Base-by-base conservation (phyloP, 23 tunicate genomes). In the Botrylloides violaceus region DNA sequence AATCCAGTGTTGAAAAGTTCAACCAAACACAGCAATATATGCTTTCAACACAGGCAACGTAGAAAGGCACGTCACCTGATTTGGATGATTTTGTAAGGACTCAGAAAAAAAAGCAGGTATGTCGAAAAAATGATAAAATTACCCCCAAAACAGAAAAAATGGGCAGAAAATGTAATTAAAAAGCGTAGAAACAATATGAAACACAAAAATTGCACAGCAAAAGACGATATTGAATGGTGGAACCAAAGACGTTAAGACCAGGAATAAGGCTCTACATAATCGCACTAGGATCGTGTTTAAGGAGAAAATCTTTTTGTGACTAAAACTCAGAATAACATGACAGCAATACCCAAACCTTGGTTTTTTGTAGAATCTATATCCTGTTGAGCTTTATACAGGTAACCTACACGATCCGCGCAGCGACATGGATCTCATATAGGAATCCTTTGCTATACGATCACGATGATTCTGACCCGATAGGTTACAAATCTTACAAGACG, bases 151-250 rank as follows among this genome's bases (percentile, higher is more conserved):
- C 29, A 60, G 27, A 60, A 60, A 60, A 23, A 24, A 60, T 24
- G 29, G 29, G 29, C 65, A 60, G 29, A 1, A 60, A 60, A 7
- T 9, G 9, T 15, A 9, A 15, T 15, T 18, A n/a, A 23, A 60
- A 68, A 68, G 37, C 25, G 58, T 36, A 37, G 56, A 29, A 65
- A 65, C 71, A 65, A 65, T 65, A 65, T 65, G 71, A 68, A 68
- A 68, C 58, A 37, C 74, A 43, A 68, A 43, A 68, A 68, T 68
- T 68, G 74, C 74, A 68, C 74, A 63, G 70, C 70, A 4, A 43
- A 43, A 43, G 12, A 43, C 53, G 53, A 43, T 43, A 43, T 9
- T 15, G 53, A 43, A 43, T 31, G 18, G 35, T 19, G n/a, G 35
- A 63, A 63, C 26, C 26, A 23, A 9, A 29, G 6, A 22, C 64